Base-by-base conservation (phyloP, 2,113 vertebrate species). In the Hippocampus mohnikei region DNA sequence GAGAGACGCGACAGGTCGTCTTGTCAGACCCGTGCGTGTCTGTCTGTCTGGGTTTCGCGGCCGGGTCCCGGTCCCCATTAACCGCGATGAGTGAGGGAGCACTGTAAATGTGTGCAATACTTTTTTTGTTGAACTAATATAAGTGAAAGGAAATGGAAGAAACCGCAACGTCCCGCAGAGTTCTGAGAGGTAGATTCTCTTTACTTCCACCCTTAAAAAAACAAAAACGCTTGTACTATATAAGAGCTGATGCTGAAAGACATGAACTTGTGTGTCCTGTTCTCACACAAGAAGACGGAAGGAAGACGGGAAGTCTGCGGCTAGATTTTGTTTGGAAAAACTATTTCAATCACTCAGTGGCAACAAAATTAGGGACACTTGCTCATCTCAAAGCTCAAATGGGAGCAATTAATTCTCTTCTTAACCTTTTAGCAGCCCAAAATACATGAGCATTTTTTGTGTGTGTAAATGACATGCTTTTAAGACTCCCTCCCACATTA, bases 181-280 rank as follows among this genome's bases (percentile, higher is more conserved):
- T 69, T 75, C 72, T 61, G 5, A 79, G 58, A 67, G 67, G 10
- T 0, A 69, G 33, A 81, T 79, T 65, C 65, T 66, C 63, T 66
- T 67, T 58, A 77, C 48, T 71, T 84, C 70, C 67, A 42, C 74
- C 42, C 64, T 52, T 68, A 77, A 85, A 58, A 10, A 3, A 48
- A 42, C 0, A 44, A 44, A 13, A 13, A 13, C 9, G 46, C 5
- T 48, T 21, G 50, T 75, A 70, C 72, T 46, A 50, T 69, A 77
- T 73, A 73, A 74, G 77, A 18, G 16, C 37, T 29, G 70, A 84
- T 79, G 77, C 77, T 82, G 77, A 87, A 85, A 85, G 66, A 66
- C 8, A 55, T 10, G 25, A 27, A 27, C 55, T 58, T 25, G n/a
- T 56, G 46, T 48, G 16, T 15, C 46, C 15, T 50, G 46, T 25